Evolutionary conservation across 1,140 invertebrate species (phyloP), one percentile per base, ranked within the genome.

Genomic region (Zaprionus africanus): DNA sequence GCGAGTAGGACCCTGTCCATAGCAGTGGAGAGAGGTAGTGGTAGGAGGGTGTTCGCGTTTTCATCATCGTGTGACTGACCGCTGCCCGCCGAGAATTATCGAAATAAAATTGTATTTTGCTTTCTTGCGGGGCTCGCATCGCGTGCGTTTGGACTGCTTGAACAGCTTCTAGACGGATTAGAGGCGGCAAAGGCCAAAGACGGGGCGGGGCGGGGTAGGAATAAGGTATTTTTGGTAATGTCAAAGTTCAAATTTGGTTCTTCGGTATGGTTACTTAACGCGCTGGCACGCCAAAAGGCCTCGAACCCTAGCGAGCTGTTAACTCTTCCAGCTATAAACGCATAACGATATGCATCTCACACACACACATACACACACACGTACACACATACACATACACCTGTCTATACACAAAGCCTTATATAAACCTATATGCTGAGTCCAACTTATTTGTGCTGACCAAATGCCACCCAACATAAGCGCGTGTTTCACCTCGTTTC

Each of bases 91-190:
- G 2, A 17, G n/a, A 17, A 46, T 46, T 17, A 56, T 43, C 13
- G 13, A 54, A 84, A 75, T 74, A 63, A 60, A 70, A 74, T 61
- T 62, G 71, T 69, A 74, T 51, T 68, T 59, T 49, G 13, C 41
- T 46, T 43, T 46, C n/a, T 46, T 1, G 41, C 15, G 15, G 15
- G 38, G 5, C 15, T 38, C 12, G 71, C 46, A 70, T 71, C 70
- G 69, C 68, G 72, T 75, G 66, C 59, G 38, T 38, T 38, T 22
- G 12, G 17, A 57, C 51, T 59, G 38, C 62, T 69, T 51, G 46
- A 26, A 41, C 15, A 41, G 38, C 53, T 49, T 38, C 49, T 22
- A 17, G 24, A 51, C 51, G 59, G 51, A 58, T 69, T 51, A 49
- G 11, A 43, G 41, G 41, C n/a, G 41, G 7, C n/a, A 46, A n/a